phyloP scores from a whole-genome alignment of 2,888 invertebrate genomes.

The Drosophila yooni region DNA sequence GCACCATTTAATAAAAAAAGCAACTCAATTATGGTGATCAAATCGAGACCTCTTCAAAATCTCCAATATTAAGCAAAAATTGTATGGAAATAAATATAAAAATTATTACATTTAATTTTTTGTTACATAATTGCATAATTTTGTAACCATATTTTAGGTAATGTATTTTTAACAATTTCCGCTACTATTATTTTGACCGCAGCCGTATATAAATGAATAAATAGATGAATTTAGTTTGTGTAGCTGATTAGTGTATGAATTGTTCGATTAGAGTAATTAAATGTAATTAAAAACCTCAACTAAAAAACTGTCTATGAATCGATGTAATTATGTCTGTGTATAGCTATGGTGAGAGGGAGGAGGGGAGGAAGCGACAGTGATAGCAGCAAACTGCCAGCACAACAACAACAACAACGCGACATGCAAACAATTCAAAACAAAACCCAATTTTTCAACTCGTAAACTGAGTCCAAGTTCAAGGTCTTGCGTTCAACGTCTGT shows the following conservation, averaged over 20 bases:
- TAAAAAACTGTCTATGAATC: conserved; percentile 2
- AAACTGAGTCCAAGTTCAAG: conserved; percentile 83
- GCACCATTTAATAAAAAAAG: not conserved
- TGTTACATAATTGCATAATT: not conserved
- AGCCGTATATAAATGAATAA: not conserved
- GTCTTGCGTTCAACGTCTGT: conserved; percentile 76
- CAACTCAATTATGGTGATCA: not conserved
- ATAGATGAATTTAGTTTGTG: not conserved
- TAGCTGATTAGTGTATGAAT: conserved; percentile 44
- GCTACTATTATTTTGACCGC: not conserved
- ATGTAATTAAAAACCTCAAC: conserved; percentile 19
- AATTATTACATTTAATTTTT: not conserved
- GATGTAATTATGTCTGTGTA: not conserved
- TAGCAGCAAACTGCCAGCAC: not conserved
- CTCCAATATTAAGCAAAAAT: not conserved
- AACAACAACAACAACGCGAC: conserved; percentile 29
- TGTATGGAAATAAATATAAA: not conserved
- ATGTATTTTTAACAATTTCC: not conserved
- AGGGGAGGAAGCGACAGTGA: conserved; percentile 6
- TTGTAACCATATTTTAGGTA: too few species aligned
- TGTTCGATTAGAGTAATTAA: conserved; percentile 46
- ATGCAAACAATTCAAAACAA: conserved; percentile 72
- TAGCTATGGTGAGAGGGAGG: not conserved
- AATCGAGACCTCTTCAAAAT: not conserved
- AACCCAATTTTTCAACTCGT: conserved; percentile 74